These are phyloP conservation scores for Sarcophaga subvicina DNA, from an alignment of 2,888 invertebrate species.

Conservation along the genomic window DNA sequence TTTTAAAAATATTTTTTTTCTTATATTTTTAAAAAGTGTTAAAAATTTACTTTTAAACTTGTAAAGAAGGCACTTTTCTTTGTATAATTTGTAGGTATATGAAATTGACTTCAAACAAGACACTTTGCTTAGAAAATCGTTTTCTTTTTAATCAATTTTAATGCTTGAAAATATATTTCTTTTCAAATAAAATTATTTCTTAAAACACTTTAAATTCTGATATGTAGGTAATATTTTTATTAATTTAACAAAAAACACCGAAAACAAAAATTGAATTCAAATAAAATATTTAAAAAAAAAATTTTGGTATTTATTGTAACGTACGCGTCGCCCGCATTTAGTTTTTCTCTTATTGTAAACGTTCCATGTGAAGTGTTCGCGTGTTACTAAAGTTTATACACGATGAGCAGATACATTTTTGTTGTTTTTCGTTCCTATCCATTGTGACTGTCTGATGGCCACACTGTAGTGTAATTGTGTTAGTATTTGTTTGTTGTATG, in stretches of 20 bases:
- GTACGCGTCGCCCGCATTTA: slow-evolving; percentile 68
- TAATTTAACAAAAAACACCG: no score
- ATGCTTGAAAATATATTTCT: neutral
- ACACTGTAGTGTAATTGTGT: no score
- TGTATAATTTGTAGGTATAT: neutral
- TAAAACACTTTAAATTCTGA: slow-evolving; percentile 3
- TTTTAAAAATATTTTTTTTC: slow-evolving; percentile 7
- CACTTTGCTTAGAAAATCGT: neutral
- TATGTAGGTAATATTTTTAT: neutral
- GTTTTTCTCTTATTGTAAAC: slow-evolving; percentile 67
- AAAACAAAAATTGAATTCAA: neutral
- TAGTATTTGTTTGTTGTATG: slow-evolving; percentile 2
- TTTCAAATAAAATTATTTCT: slow-evolving; percentile 15
- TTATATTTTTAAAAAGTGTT: neutral
- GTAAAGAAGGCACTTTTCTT: slow-evolving; percentile 16
- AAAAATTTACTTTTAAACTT: slow-evolving; percentile 34
- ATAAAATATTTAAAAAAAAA: slow-evolving; percentile 13
- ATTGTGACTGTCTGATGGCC: neutral
- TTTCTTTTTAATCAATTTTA: neutral
- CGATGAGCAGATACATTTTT: slow-evolving; percentile 79
- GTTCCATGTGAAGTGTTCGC: slow-evolving; percentile 78
- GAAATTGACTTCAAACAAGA: neutral
- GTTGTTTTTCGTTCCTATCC: slow-evolving; percentile 63
- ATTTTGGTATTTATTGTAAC: slow-evolving; percentile 54
- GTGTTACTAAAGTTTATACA: slow-evolving; percentile 78